phyloP scores from a whole-genome alignment of 2,113 vertebrate species.

The Bombycilla garrulus region DNA sequence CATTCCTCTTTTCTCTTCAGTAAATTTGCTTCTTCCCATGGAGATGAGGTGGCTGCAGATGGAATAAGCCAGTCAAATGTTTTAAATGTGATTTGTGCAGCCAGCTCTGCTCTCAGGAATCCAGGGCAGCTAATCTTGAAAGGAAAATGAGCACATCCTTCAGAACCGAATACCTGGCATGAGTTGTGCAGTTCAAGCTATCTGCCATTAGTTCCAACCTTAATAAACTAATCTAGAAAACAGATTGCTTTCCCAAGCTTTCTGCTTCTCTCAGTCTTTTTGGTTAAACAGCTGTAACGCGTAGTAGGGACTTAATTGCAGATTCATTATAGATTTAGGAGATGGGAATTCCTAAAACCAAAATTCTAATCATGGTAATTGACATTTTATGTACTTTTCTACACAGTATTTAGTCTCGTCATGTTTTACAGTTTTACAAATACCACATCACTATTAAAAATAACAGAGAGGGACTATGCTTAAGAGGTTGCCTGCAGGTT shows the following conservation, averaged over 20 bases:
- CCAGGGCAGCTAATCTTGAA: constrained; percentile 19
- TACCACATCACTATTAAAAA: neutral
- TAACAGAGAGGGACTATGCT: neutral
- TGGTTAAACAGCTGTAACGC: neutral
- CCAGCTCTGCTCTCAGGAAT: neutral
- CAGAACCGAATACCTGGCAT: neutral
- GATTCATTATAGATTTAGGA: neutral
- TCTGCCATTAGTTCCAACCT: neutral
- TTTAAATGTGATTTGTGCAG: neutral
- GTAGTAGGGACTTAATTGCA: neutral
- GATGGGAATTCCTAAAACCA: neutral
- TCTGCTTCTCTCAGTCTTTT: neutral
- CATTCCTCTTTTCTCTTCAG: neutral
- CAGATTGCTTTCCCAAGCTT: neutral
- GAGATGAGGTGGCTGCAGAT: constrained; percentile 24
- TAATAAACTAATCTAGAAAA: constrained; percentile 28
- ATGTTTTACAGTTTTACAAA: neutral
- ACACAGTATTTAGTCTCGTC: neutral
- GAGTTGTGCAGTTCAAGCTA: neutral
- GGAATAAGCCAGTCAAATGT: neutral
- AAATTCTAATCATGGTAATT: neutral
- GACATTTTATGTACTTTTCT: neutral
- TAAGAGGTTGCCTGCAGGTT: neutral
- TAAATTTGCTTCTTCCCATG: neutral
- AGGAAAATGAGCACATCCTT: neutral